Conservation (phyloP, 2,888 invertebrate species). For the Agrilus mali region DNA sequence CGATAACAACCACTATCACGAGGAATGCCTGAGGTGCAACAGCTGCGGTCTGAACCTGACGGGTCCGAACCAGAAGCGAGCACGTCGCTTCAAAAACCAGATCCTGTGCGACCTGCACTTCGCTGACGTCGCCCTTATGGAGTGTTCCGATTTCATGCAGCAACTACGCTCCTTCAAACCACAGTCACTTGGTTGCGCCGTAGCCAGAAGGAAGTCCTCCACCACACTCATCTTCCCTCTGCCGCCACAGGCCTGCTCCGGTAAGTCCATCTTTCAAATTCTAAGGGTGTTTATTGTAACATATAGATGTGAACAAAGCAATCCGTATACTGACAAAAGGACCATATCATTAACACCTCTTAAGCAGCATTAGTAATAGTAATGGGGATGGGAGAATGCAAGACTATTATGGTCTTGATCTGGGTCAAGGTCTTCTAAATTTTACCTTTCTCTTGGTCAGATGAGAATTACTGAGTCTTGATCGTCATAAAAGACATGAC, state of each 20-base stretch:
- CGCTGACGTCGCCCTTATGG: slow-evolving; percentile 93
- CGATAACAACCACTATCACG: slow-evolving; percentile 94
- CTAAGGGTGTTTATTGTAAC: not conserved
- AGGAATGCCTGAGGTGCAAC: slow-evolving; percentile 94
- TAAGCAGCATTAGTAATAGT: no score
- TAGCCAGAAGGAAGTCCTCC: slow-evolving; percentile 84
- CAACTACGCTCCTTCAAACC: slow-evolving; percentile 92
- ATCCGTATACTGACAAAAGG: no score
- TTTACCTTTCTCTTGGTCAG: no score
- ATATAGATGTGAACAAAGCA: no score
- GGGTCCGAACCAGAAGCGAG: slow-evolving; percentile 66
- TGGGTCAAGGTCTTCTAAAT: no score
- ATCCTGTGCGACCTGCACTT: slow-evolving; percentile 94
- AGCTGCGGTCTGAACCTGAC: slow-evolving; percentile 88
- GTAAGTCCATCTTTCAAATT: slow-evolving; percentile 37
- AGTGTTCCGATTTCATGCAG: slow-evolving; percentile 95
- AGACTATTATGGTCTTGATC: no score
- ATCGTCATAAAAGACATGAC: no score
- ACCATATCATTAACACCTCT: no score
- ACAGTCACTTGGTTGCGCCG: slow-evolving; percentile 89
- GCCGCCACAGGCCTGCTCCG: slow-evolving; percentile 89
- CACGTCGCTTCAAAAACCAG: slow-evolving; percentile 65
- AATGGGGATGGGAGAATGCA: no score
- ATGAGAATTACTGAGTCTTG: no score
- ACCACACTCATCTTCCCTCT: slow-evolving; percentile 88